Evolutionary conservation across 2,888 invertebrate genomes (phyloP), one percentile per base, ranked within the genome.

Genomic region (Alviniconcha strummeri): DNA sequence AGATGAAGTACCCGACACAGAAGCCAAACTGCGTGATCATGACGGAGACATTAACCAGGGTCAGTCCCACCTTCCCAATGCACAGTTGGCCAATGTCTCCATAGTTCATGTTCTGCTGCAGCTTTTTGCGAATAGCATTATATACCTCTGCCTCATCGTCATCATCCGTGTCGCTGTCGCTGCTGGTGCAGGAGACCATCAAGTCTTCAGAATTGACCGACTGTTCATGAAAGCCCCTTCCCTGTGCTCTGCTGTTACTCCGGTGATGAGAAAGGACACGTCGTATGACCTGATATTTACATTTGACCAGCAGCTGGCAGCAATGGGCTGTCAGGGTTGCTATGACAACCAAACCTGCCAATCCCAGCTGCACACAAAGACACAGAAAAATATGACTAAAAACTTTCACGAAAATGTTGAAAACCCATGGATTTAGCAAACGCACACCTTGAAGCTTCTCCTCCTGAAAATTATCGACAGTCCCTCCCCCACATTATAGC

Each of bases 11-110:
- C 13, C 85, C 88, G 2, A 92, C 88, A 87, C 91, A 91, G 75
- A 92, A 92, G 7, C 91, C 91, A 87, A 91, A 92, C 88, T 93
- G 93, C 5, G 93, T 93, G 69, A 93, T 84, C 36, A 91, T 87
- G 7, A 93, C 88, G 78, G 89, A 90, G 17, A 89, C 83, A 80
- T 92, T 92, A 5, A 93, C 93, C 17, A 93, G 82, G 52, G 86
- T 87, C 5, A 89, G 83, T 36, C 93, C 93, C 9, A 83, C 56
- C 69, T 83, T 86, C n/a, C 93, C 93, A 84, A 89, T 91, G 7
- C 89, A 88, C 15, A 89, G 79, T 69, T 88, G 87, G 6, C 91
- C 93, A n/a, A 93, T 85, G 85, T 93, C 92, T n/a, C 93, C 92
- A 82, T 92, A 92, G 9, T 89, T 89, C 85, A 91, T 84, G 80